These are phyloP conservation scores for Dexiosoma caninum DNA, from an alignment of 2,888 invertebrate genomes.

Conservation along the genomic window DNA sequence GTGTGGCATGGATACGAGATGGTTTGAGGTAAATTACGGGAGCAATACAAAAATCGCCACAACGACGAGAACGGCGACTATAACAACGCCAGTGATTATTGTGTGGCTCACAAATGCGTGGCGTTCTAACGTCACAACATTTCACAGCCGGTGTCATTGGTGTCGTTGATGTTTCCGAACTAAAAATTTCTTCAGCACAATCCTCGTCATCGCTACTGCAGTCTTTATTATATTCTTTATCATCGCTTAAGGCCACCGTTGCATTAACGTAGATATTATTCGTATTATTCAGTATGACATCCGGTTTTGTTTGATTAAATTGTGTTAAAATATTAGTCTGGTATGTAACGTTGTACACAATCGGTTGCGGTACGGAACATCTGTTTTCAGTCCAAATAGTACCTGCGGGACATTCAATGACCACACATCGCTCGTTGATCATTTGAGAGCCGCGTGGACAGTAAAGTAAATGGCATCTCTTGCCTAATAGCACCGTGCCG, in stretches of 20 bases:
- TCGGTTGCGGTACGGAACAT: slow-evolving; percentile 65
- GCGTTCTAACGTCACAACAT: slow-evolving; percentile 71
- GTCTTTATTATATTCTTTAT: slow-evolving; percentile 2
- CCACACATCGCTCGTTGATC: slow-evolving; percentile 65
- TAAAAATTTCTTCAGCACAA: background rate
- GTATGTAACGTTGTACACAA: slow-evolving; percentile 50
- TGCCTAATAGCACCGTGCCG: slow-evolving; percentile 66
- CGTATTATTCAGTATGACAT: slow-evolving; percentile 66
- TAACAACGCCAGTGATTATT: slow-evolving; percentile 68
- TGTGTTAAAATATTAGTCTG: slow-evolving; percentile 61
- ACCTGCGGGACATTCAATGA: slow-evolving; percentile 68
- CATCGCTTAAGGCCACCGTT: slow-evolving; percentile 42
- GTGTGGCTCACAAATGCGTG: slow-evolving; percentile 67
- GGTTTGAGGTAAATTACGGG: slow-evolving; percentile 68
- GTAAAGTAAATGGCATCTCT: slow-evolving; percentile 68
- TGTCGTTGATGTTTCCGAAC: background rate
- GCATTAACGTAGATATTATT: slow-evolving; percentile 68
- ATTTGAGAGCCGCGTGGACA: slow-evolving; percentile 66
- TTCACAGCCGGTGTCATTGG: no score
- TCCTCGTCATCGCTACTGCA: slow-evolving; percentile 20
- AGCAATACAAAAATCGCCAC: slow-evolving; percentile 70
- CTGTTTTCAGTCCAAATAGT: slow-evolving; percentile 68
- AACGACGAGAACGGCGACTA: slow-evolving; percentile 67
- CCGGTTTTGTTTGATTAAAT: slow-evolving; percentile 48
- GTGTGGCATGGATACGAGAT: slow-evolving; percentile 18